Base-by-base conservation (phyloP, 2,113 vertebrate genomes). In the Tachuris rubrigastra region DNA sequence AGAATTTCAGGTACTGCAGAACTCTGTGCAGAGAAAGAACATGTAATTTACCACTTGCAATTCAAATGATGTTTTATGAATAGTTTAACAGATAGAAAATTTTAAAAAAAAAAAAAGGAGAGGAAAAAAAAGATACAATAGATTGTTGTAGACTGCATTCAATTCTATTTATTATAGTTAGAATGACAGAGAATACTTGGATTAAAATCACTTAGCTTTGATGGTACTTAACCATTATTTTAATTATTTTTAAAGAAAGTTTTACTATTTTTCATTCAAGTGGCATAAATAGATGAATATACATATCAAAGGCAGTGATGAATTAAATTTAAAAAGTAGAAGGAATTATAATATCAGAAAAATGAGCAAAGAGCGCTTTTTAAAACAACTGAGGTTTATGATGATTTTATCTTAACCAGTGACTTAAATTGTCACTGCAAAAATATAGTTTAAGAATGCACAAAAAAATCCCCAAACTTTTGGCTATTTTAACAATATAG, bases 31-130 rank as follows among this genome's bases (percentile, higher is more conserved):
- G 41, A 59, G 23, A 3, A 65, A 72, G 21, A 79, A 60, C 4
- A 13, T 6, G 4, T 14, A 73, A 24, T 69, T 66, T 56, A 28
- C 22, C 33, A 50, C 9, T 4, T 55, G 18, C 10, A 77, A 77
- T 52, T 76, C 16, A 74, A 89, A 47, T 39, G 0, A 35, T 41
- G 14, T 23, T 91, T 85, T 59, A 71, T 18, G 1, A 75, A 33
- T 15, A 4, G 3, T 46, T 78, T 90, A 49, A 66, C 5, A 63
- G 8, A 22, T 17, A 5, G 4, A n/a, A 37, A 18, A 1, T 25
- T n/a, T n/a, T n/a, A n/a, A 1, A 4, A 33, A 41, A 0, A 20
- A 49, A 50, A 49, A 33, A 41, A 1, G 2, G 8, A 19, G 6
- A n/a, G n/a, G n/a, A 4, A 31, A 89, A 62, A 58, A 3, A 35